These are phyloP conservation scores for Ardeotis arabs DNA, from an alignment of 2,113 vertebrate species.

Conservation along the genomic window DNA sequence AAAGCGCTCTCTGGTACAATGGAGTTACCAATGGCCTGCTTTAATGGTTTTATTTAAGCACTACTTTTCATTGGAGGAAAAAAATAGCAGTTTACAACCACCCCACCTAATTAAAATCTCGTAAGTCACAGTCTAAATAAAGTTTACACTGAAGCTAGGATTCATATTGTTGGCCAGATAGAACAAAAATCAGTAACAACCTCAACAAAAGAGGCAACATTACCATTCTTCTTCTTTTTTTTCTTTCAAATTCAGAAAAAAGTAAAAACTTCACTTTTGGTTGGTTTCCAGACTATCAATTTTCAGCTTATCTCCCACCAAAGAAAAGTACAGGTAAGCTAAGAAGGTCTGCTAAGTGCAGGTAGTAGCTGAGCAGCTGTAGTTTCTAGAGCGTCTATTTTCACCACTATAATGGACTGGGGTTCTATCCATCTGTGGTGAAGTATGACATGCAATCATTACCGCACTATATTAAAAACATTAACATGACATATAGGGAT, in stretches of 20 bases:
- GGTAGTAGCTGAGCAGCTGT: not conserved
- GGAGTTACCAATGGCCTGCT: not conserved
- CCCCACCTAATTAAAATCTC: slow-evolving; percentile 14
- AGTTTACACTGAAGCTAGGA: not conserved
- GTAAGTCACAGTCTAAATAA: not conserved
- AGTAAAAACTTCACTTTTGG: not conserved
- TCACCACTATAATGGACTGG: not conserved
- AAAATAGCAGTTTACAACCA: slow-evolving; percentile 13
- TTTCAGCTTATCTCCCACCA: not conserved
- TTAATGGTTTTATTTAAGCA: slow-evolving; percentile 13
- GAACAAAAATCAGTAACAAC: not conserved
- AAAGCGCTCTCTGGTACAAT: slow-evolving; percentile 33
- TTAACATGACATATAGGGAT: not conserved
- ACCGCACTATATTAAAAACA: not conserved
- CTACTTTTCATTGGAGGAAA: not conserved
- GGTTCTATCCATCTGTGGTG: not conserved
- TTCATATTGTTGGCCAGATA: not conserved
- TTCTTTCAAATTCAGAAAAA: not conserved
- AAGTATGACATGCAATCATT: not conserved
- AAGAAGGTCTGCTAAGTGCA: not conserved
- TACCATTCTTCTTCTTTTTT: not conserved
- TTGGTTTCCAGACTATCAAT: not conserved
- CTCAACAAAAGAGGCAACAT: not conserved
- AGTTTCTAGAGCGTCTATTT: not conserved
- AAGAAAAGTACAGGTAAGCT: not conserved